Conservation (phyloP, 2,113 vertebrate genomes). For the Xenopus laevis region DNA sequence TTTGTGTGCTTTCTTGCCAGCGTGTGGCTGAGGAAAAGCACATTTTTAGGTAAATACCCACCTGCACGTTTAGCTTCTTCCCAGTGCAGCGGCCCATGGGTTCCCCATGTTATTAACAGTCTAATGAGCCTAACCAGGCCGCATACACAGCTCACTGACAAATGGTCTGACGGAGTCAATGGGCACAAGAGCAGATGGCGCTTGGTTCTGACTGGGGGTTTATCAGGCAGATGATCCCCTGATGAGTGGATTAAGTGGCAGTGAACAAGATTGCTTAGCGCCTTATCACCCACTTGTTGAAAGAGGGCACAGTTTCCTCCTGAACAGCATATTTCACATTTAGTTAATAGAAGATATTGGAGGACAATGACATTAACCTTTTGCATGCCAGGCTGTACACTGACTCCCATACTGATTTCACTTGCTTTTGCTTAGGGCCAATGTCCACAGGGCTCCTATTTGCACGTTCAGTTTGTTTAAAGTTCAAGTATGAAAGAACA, state of each 20-base stretch:
- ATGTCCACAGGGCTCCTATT: no score
- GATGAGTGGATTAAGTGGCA: conserved; percentile 21
- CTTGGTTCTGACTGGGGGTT: neutral
- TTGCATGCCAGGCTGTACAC: no score
- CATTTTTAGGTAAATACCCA: conserved; percentile 9
- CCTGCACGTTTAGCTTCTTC: conserved; percentile 1
- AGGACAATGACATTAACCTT: no score
- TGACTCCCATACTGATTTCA: no score
- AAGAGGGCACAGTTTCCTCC: no score
- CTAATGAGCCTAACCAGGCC: conserved; percentile 28
- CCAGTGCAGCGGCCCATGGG: neutral
- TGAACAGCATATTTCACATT: no score
- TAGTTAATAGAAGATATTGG: no score
- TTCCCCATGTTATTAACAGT: conserved; percentile 23
- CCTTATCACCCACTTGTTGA: neutral
- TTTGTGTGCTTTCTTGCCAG: neutral
- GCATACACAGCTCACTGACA: conserved; percentile 29
- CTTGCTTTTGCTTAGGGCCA: no score
- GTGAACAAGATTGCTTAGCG: neutral
- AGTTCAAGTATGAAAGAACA: no score
- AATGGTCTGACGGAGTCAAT: conserved; percentile 11
- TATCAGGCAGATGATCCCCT: conserved; percentile 35
- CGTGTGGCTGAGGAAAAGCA: neutral
- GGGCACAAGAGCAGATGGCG: conserved; percentile 40
- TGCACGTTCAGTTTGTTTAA: no score